Evolutionary conservation across 35 echinoderm and acorn worm genomes (phyloP), one percentile per base, ranked within the genome.

Genomic region (Heliocidaris erythrogramma): DNA sequence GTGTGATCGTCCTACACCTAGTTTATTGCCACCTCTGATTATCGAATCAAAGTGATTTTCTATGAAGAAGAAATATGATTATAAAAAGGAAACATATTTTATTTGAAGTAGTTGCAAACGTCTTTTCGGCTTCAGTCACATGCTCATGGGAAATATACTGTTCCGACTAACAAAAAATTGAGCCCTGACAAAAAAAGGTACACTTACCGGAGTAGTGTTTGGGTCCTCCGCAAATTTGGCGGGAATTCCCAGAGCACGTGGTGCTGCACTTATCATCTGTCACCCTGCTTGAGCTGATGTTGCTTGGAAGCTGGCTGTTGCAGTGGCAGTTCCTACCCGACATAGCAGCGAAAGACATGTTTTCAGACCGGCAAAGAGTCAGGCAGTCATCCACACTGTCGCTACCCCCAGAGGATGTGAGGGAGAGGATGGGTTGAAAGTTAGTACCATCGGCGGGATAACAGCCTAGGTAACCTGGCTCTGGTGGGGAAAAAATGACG

Each of bases 141-240:
- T 12, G 1, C 52, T 11, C 1, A 56, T 10, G 10, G 14, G 52
- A 56, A 11, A 11, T 13, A 56, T 10, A 56, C 2, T 13, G 52
- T 56, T 11, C 52, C 11, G 14, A 56, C 5, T n/a, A n/a, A n/a
- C n/a, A n/a, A 6, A 27, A 78, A 78, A 78, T n/a, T 18, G 21
- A 78, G 21, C 18, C 65, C 27, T 78, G 35, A 42, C 18, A 14
- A 10, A 7, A 13, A 12, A 56, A 56, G 14, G 52, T 14, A 56
- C 30, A 48, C 32, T 89, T 48, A 89, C 87, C 87, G 3, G 87
- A 89, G 12, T 32, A 89, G 47, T 47, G 47, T 13, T 89, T 89
- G 30, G 30, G 12, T 7, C 87, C 47, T 16, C 87, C 87, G 10
- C 87, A 89, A 89, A 89, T 89, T 89, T 89, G 87, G 87, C 87